These are phyloP conservation scores for Eudemis profundana DNA, from an alignment of 2,888 invertebrate species.

Conservation along the genomic window DNA sequence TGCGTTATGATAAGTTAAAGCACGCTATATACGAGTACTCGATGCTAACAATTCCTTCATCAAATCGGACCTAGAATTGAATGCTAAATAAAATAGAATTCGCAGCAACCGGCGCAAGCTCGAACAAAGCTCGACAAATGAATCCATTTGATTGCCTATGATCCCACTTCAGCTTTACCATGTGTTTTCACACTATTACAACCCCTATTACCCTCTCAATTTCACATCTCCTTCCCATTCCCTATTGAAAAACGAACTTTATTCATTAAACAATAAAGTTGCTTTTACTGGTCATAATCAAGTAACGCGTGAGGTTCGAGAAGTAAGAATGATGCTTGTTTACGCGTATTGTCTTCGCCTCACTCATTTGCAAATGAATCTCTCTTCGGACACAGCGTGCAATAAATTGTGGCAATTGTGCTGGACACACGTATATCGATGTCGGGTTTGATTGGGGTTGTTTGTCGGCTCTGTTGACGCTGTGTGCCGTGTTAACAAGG, in stretches of 20 bases:
- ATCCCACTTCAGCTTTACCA: constrained; percentile 49
- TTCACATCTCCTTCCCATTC: background rate
- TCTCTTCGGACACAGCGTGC: constrained; percentile 13
- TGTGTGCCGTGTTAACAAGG: constrained; percentile 14
- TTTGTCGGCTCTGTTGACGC: constrained; percentile 12
- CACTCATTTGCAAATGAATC: constrained; percentile 34
- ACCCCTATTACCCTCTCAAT: background rate
- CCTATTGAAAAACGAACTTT: background rate
- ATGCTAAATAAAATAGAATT: constrained; percentile 30
- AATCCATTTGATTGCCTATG: constrained; percentile 61
- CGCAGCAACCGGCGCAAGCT: constrained; percentile 9
- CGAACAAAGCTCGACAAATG: constrained; percentile 52
- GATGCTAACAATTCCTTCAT: background rate
- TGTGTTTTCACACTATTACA: constrained; percentile 25
- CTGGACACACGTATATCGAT: constrained; percentile 17
- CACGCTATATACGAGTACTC: background rate
- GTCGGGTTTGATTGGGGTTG: constrained; percentile 26
- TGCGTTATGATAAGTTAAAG: too few species aligned
- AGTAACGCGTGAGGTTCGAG: background rate
- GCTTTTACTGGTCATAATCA: background rate
- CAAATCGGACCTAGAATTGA: constrained; percentile 21
- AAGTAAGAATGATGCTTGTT: constrained; percentile 17
- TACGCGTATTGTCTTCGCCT: constrained; percentile 30
- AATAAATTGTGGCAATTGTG: constrained; percentile 32
- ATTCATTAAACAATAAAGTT: background rate